These are phyloP conservation scores for Noctilio leporinus DNA, from an alignment of 2,113 vertebrate species.

Conservation along the genomic window DNA sequence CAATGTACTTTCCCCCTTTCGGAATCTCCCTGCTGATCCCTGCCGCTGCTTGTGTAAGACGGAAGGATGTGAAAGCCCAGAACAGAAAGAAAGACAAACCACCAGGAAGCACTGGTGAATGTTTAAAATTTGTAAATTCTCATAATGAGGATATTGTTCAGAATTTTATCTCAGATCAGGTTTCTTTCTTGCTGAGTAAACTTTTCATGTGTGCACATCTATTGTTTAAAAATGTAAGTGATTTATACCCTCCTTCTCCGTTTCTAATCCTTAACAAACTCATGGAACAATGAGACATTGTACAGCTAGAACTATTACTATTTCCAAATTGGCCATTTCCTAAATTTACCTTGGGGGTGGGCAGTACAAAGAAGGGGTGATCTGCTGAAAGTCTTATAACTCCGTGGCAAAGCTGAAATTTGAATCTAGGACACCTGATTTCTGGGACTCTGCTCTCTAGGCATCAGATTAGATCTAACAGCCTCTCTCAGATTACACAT, in stretches of 20 bases:
- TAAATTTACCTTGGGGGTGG: neutral
- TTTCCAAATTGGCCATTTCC: neutral
- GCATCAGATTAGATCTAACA: conserved; percentile 24
- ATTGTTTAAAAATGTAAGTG: conserved; percentile 21
- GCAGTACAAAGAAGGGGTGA: neutral
- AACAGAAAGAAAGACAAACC: neutral
- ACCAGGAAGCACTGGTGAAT: neutral
- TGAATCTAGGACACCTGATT: neutral
- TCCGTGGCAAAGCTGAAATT: neutral
- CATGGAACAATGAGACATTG: neutral
- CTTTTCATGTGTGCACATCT: conserved; percentile 12
- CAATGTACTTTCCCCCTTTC: neutral
- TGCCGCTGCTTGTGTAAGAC: neutral
- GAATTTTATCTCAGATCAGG: conserved; percentile 17
- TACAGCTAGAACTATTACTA: neutral
- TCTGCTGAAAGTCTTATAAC: neutral
- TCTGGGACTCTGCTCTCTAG: neutral
- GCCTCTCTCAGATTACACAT: neutral
- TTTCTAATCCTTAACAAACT: neutral
- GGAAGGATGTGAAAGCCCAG: neutral
- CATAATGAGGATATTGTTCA: conserved; percentile 16
- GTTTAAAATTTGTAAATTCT: neutral
- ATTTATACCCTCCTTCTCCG: neutral
- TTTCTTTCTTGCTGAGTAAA: neutral
- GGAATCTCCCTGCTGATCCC: neutral